phyloP scores from a whole-genome alignment of 1,140 invertebrate species.

The Aphaenogaster floridana region DNA sequence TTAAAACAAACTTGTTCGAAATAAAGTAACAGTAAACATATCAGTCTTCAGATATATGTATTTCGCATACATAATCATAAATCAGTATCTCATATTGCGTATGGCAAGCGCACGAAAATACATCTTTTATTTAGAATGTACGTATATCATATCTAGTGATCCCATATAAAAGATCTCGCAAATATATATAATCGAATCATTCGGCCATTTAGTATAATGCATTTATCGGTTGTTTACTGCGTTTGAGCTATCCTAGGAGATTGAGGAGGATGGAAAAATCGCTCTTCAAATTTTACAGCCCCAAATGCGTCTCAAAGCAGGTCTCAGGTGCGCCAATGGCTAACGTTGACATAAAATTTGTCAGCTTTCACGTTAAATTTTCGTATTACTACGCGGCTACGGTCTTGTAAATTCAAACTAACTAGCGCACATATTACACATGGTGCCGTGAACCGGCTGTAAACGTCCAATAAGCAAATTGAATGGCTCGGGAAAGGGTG shows the following conservation, averaged over 20 bases:
- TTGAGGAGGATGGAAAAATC: slow-evolving; percentile 23
- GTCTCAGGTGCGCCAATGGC: slow-evolving; percentile 69
- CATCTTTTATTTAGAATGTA: neutral
- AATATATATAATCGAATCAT: slow-evolving; percentile 26
- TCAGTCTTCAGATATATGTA: neutral
- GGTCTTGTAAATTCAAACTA: slow-evolving; percentile 57
- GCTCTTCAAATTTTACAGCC: slow-evolving; percentile 42
- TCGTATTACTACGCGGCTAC: neutral
- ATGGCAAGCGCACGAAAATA: neutral
- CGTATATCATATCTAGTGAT: neutral
- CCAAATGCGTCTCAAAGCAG: slow-evolving; percentile 45
- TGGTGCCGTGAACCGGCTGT: slow-evolving; percentile 42
- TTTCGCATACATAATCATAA: neutral
- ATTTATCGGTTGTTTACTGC: slow-evolving; percentile 14
- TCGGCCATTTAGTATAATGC: neutral
- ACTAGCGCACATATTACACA: slow-evolving; percentile 41
- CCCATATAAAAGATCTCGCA: neutral
- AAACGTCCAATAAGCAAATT: slow-evolving; percentile 63
- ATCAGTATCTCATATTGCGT: neutral
- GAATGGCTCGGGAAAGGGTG: slow-evolving; percentile 36
- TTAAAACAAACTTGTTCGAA: neutral
- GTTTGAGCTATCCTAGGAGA: neutral
- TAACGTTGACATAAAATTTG: slow-evolving; percentile 69
- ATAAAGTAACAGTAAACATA: slow-evolving; percentile 10
- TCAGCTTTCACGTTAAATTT: slow-evolving; percentile 61